A percentile compares a stretch with the other conserved stretches of the same genome.
Conservation (phyloP, 2,113 vertebrate genomes). For the Athene cunicularia region DNA sequence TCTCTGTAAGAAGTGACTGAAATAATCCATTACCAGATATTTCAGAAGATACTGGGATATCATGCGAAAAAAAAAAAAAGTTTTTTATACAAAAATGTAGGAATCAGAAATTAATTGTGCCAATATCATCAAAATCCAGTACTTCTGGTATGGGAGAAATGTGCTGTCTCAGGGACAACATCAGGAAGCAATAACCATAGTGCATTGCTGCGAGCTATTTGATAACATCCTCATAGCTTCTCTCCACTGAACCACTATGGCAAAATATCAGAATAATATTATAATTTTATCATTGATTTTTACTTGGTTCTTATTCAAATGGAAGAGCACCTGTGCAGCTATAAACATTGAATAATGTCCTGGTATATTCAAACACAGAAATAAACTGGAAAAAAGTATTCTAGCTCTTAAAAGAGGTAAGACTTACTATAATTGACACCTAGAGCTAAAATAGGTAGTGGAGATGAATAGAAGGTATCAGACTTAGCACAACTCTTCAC, state of each 20-base stretch:
- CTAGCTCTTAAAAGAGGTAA: background rate
- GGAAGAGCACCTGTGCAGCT: rapidly evolving
- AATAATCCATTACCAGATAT: background rate
- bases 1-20: background rate
- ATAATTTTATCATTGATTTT: background rate
- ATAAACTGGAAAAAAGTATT: background rate
- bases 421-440: background rate
- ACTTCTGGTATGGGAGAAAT: background rate
- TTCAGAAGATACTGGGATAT: background rate
- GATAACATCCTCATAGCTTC: background rate
- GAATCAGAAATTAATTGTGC: background rate
- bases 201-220: background rate
- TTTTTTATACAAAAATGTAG: background rate
- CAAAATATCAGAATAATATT: background rate
- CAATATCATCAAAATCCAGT: background rate
- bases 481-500: background rate
- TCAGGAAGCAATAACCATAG: background rate
- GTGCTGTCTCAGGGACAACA: background rate
- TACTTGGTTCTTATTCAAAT: background rate
- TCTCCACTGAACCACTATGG: background rate
- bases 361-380: background rate
- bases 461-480: background rate
- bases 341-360: background rate
- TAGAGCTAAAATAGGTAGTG: background rate
- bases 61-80: background rate